Percentiles rank a stretch among this genome's conserved stretches.
phyloP scores from a whole-genome alignment of 2,888 invertebrate species.

The Eudemis profundana region DNA sequence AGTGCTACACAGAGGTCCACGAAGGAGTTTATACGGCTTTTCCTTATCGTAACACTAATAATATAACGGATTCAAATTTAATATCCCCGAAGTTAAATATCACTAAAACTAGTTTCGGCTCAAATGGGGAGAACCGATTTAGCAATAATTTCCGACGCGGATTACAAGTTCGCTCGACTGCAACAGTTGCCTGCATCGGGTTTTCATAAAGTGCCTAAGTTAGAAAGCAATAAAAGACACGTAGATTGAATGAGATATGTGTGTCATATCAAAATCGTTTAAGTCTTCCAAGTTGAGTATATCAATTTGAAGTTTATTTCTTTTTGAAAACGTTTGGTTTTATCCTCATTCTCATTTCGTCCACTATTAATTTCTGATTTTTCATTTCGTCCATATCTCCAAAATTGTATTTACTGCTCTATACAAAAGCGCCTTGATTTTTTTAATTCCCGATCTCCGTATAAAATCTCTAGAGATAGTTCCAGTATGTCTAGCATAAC shows the following conservation, averaged over 20 bases:
- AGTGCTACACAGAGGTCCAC: no score
- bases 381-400: no score
- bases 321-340: no score
- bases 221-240: conserved; percentile 10
- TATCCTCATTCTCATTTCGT: no score
- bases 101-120: conserved; percentile 15
- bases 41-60: background rate
- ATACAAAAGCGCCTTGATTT: no score
- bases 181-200: conserved; percentile 34
- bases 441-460: no score
- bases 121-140: conserved; percentile 21
- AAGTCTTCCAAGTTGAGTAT: no score
- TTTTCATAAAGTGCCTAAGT: conserved; percentile 34
- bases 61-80: background rate
- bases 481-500: no score
- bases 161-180: conserved; percentile 33
- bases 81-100: conserved; percentile 9
- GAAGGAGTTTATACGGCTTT: background rate
- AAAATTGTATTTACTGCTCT: no score
- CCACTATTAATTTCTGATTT: no score
- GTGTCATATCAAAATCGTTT: background rate
- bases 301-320: no score
- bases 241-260: conserved; percentile 4
- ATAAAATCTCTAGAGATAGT: no score
- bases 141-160: conserved; percentile 34